Base-by-base conservation (phyloP, 2,113 vertebrate species). In the Casuarius casuarius region DNA sequence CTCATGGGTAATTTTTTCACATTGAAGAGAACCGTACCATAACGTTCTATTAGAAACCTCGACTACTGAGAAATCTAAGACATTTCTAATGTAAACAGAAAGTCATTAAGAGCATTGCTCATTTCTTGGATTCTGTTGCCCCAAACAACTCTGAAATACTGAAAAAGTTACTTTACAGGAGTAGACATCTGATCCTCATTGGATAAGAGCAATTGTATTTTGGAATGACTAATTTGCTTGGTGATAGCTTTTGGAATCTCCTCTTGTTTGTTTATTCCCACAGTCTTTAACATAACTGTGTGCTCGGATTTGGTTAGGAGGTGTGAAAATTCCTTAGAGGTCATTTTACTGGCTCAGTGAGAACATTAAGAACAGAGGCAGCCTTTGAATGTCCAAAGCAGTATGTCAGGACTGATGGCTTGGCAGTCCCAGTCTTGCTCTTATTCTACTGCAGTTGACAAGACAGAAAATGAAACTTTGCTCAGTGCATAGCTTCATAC, bases 271-370 rank as follows among this genome's bases (percentile, higher is more conserved):
- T 90, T 97, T 95, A 94, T 78, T 93, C 80, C 75, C 83, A 0
- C 0, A 83, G 51, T 67, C 91, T 95, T 91, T 90, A 78, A 84
- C 25, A 5, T 10, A 70, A 85, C 63, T 85, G 38, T 92, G 84
- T 74, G 89, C 2, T 67, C 84, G 88, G 85, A 74, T 92, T 93
- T 95, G 85, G 92, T 82, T 59, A 62, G 78, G 54, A 85, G 84
- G 91, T 92, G 85, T 95, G 87, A 96, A 94, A 95, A 96, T 97
- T 95, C 84, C 90, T 96, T 19, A 19, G 76, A 85, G 90, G 72
- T 76, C 11, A 1, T 78, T 91, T 78, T 74, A 42, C 59, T 78
- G 66, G 70, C 92, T 93, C 77, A 33, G 94, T 31, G 84, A 88
- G 87, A 87, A 70, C 35, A 5, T 0, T 35, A 67, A 62, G 89